phyloP scores from a whole-genome alignment of 37 sponge, comb jelly and placozoan species.

The Beroe ovata region DNA sequence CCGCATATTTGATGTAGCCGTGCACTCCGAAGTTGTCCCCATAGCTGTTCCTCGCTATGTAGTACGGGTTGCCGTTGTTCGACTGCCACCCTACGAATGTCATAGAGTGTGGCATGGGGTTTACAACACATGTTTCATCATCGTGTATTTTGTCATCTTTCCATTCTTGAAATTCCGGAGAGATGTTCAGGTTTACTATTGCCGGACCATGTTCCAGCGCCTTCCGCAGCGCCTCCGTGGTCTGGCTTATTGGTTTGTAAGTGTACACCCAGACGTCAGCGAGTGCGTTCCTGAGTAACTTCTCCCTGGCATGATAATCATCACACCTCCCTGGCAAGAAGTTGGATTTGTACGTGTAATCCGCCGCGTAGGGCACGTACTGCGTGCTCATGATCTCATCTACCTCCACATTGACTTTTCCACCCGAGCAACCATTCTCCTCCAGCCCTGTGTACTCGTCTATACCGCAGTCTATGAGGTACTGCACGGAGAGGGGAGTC shows the following conservation, averaged over 20 bases:
- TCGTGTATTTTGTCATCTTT: not conserved
- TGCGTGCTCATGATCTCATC: not conserved
- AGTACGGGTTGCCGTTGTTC: slow-evolving; percentile 14
- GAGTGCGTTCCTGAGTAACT: slow-evolving; percentile 43
- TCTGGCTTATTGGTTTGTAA: not conserved
- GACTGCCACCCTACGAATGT: not conserved
- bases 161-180: not conserved
- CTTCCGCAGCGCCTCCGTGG: not conserved
- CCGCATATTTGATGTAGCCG: slow-evolving; percentile 1
- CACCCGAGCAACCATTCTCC: not conserved
- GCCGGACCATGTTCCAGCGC: not conserved
- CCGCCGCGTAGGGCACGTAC: not conserved
- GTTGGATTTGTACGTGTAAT: not conserved
- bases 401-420: not conserved
- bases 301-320: not conserved
- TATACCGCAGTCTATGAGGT: not conserved
- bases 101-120: not conserved
- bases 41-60: not conserved
- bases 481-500: not conserved
- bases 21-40: not conserved
- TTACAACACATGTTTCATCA: not conserved
- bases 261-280: slow-evolving; percentile 47
- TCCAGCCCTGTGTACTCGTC: not conserved
- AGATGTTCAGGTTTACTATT: not conserved
- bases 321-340: not conserved